Conservation (phyloP, 2,888 invertebrate genomes). For the Lumbricus terrestris region DNA sequence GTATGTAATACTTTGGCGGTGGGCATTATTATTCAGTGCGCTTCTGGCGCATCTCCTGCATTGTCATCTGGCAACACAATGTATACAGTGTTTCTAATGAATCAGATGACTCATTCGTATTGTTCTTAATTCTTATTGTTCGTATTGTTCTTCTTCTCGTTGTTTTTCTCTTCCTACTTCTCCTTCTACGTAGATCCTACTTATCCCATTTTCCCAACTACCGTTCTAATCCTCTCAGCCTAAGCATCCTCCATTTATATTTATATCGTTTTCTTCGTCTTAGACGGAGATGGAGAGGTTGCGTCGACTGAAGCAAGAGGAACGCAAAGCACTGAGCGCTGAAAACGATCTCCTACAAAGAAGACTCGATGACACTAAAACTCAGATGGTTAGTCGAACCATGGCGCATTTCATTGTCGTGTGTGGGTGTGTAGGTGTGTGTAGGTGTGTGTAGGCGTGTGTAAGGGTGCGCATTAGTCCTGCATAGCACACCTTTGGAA, state of each 20-base stretch:
- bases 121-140: neutral
- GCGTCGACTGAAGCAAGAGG: neutral
- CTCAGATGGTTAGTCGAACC: neutral
- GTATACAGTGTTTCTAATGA: neutral
- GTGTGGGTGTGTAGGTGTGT: no score
- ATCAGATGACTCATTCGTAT: neutral
- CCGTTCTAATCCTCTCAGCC: neutral
- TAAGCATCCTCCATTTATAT: neutral
- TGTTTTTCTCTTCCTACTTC: neutral
- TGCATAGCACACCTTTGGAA: no score
- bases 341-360: conserved; percentile 5
- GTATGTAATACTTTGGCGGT: no score
- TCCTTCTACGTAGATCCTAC: neutral
- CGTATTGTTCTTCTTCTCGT: neutral
- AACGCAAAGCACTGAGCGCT: neutral
- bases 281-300: conserved; percentile 4
- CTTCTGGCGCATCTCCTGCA: no score
- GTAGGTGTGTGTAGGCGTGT: no score
- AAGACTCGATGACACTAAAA: neutral
- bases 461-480: no score
- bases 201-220: neutral
- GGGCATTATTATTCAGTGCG: no score
- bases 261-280: neutral
- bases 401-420: no score
- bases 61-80: no score